Conservation (phyloP, 2,888 invertebrate species). For the Exephanes ischioxanthus region DNA sequence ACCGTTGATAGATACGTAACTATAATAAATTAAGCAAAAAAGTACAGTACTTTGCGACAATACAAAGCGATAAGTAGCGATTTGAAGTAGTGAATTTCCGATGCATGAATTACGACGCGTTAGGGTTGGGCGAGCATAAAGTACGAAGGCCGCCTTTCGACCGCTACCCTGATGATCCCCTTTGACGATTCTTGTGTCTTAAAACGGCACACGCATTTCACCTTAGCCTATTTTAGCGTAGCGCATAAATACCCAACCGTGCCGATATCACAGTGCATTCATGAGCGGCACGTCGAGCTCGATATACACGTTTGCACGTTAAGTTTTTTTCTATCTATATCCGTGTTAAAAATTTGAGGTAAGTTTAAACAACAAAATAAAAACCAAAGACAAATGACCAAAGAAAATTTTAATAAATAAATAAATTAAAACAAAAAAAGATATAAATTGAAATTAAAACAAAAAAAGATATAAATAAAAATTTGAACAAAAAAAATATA, state of each 20-base stretch:
- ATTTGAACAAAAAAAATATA: not conserved
- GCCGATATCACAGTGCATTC: conserved; percentile 57
- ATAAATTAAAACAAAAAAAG: not conserved
- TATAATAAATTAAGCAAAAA: not conserved
- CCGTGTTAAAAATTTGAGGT: conserved; percentile 39
- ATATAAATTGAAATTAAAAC: not conserved
- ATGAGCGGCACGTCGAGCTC: conserved; percentile 33
- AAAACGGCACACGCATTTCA: conserved; percentile 73
- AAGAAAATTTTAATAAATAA: not conserved
- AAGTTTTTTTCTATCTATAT: not conserved
- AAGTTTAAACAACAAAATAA: conserved; percentile 25
- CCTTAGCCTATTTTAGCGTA: conserved; percentile 78
- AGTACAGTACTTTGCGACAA: conserved; percentile 3
- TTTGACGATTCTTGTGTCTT: conserved; percentile 74
- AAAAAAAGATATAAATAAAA: not conserved
- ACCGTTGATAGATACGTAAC: conserved; percentile 31
- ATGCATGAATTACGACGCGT: conserved; percentile 70
- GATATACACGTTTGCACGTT: conserved; percentile 22
- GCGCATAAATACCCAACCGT: conserved; percentile 77
- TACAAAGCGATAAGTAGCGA: conserved; percentile 3
- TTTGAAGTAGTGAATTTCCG: conserved; percentile 41
- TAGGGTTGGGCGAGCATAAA: conserved; percentile 79
- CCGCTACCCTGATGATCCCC: conserved; percentile 79
- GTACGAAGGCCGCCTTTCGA: conserved; percentile 77
- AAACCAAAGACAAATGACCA: not conserved